These are phyloP conservation scores for Phenacoccus solenopsis DNA, from an alignment of 1,140 invertebrate species.

Conservation along the genomic window DNA sequence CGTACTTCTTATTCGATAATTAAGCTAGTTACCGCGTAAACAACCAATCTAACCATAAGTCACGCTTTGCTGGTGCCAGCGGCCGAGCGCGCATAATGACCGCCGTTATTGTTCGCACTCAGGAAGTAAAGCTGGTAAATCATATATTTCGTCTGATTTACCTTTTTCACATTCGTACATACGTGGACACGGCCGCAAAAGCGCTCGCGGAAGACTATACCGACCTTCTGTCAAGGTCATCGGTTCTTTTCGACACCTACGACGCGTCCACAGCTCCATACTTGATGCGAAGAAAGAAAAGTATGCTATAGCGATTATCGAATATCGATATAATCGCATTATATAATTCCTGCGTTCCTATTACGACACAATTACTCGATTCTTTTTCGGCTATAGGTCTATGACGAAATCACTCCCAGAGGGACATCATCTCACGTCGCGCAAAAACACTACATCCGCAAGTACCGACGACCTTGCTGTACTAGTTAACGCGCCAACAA, in stretches of 20 bases:
- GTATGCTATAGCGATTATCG: background rate
- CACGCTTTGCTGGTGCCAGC: background rate
- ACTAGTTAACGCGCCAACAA: no score
- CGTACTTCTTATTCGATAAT: no score
- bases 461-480: no score
- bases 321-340: background rate
- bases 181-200: background rate
- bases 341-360: no score
- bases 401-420: no score
- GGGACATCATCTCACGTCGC: no score
- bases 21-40: background rate
- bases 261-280: background rate
- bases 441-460: no score
- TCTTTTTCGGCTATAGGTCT: no score
- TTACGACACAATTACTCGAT: background rate
- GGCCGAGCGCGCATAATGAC: background rate
- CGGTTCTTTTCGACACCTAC: background rate
- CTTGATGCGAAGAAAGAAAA: background rate
- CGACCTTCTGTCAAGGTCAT: background rate
- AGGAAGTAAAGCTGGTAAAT: background rate
- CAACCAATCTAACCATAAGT: background rate
- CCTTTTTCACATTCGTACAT: no score
- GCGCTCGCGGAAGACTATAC: background rate
- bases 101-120: background rate
- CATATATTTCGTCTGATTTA: background rate